Conservation (phyloP, 2,113 vertebrate genomes). For the Hystrix brachyura region DNA sequence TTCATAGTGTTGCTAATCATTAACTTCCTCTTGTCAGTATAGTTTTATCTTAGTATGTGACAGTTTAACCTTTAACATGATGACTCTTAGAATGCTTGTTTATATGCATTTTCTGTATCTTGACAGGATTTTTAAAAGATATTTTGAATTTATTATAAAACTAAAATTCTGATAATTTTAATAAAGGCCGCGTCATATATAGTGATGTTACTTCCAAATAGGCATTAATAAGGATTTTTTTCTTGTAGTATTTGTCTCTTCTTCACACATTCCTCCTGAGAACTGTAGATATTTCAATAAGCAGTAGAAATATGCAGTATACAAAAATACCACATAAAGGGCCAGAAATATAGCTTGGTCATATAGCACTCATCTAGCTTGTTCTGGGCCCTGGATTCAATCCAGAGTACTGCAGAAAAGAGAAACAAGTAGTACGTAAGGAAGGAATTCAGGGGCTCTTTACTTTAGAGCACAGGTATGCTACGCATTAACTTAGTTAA, state of each 20-base stretch:
- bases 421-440: neutral
- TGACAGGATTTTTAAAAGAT: neutral
- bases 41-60: neutral
- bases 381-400: neutral
- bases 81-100: constrained; percentile 33
- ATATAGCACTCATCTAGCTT: neutral
- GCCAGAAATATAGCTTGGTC: neutral
- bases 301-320: neutral
- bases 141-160: constrained; percentile 26
- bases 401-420: neutral
- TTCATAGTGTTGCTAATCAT: neutral
- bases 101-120: neutral
- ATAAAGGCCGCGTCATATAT: neutral
- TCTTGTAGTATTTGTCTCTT: constrained; percentile 11
- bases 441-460: neutral
- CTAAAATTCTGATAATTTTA: neutral
- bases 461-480: neutral
- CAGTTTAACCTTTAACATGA: constrained; percentile 25
- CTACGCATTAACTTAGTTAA: neutral
- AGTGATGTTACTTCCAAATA: neutral
- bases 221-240: neutral
- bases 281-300: constrained; percentile 9
- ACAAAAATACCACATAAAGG: neutral
- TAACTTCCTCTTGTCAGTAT: neutral
- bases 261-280: neutral